These are phyloP conservation scores for Thumatha senex DNA, from an alignment of 2,888 invertebrate genomes.

Conservation along the genomic window DNA sequence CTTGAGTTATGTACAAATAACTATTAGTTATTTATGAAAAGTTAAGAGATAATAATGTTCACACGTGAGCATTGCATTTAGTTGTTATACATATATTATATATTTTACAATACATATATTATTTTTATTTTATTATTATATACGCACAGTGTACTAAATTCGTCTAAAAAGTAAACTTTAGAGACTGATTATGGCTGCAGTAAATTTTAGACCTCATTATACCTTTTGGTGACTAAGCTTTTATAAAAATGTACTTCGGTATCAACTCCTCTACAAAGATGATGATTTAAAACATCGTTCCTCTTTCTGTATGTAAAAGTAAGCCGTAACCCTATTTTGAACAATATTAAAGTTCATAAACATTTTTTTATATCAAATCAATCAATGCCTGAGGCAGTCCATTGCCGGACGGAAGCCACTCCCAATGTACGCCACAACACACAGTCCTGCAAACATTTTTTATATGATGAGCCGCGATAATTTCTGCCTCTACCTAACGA, in stretches of 20 bases:
- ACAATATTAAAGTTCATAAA: too few species aligned
- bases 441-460: too few species aligned
- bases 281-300: conserved; percentile 14
- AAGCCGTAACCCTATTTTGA: too few species aligned
- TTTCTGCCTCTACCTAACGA: too few species aligned
- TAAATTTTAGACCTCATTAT: conserved; percentile 20
- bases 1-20: conserved; percentile 29
- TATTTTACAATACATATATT: conserved; percentile 5
- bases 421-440: too few species aligned
- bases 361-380: too few species aligned
- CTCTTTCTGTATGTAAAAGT: conserved; percentile 3
- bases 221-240: conserved; percentile 21
- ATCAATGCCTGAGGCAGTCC: too few species aligned
- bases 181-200: conserved; percentile 32
- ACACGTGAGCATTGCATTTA: conserved; percentile 19
- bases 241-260: conserved; percentile 14
- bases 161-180: conserved; percentile 24
- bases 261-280: background rate
- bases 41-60: conserved; percentile 17
- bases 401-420: too few species aligned
- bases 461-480: too few species aligned
- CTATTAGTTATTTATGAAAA: conserved; percentile 27
- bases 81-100: conserved; percentile 34
- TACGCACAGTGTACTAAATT: conserved; percentile 1
- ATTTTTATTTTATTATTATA: too few species aligned